phyloP scores from a whole-genome alignment of 2,113 vertebrate genomes.

The Pachycephala philippinensis region DNA sequence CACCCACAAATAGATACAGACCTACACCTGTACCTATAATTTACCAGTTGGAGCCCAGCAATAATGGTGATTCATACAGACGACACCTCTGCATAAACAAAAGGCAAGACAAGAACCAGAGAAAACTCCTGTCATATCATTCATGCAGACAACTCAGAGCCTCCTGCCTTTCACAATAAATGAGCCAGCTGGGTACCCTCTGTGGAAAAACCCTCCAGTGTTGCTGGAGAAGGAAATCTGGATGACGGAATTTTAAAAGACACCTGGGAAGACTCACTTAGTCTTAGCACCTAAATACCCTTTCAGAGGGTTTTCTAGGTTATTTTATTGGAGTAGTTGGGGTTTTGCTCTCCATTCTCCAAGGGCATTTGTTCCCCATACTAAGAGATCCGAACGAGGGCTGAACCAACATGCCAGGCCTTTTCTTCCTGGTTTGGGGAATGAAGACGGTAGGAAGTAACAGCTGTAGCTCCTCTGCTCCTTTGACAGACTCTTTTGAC shows the following conservation, averaged over 20 bases:
- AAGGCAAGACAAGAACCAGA: neutral
- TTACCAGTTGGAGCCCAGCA: neutral
- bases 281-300: neutral
- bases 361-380: neutral
- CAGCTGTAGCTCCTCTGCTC: neutral
- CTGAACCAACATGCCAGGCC: neutral
- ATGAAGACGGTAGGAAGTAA: neutral
- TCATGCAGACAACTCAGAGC: neutral
- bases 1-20: neutral
- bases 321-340: neutral
- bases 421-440: neutral
- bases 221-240: neutral
- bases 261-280: neutral
- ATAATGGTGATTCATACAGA: neutral
- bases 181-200: neutral
- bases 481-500: neutral
- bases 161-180: neutral
- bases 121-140: neutral
- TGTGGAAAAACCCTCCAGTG: neutral
- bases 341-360: neutral
- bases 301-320: neutral
- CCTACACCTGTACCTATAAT: neutral
- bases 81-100: neutral
- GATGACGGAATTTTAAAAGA: neutral
- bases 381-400: neutral